These are phyloP conservation scores for Aricia agestis DNA, from an alignment of 1,140 invertebrate species.

Conservation along the genomic window DNA sequence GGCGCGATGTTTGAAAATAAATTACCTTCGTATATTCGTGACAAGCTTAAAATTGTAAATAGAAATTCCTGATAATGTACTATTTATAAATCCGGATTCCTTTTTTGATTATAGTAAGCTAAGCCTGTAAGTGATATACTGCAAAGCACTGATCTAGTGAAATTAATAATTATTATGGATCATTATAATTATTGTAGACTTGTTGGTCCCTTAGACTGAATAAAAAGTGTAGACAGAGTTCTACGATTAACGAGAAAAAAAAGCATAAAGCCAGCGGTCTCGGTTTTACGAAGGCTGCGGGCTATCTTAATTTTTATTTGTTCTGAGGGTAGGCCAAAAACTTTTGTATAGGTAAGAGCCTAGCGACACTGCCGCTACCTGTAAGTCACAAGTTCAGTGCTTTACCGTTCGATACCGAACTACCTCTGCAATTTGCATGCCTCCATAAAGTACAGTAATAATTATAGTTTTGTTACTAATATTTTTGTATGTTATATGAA, in stretches of 20 bases:
- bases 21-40: conserved; percentile 38
- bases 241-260: too few species aligned
- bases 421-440: conserved; percentile 64
- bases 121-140: conserved; percentile 44
- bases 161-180: background rate
- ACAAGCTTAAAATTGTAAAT: conserved; percentile 63
- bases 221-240: too few species aligned
- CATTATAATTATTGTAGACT: too few species aligned
- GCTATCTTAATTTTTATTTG: conserved; percentile 3
- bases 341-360: too few species aligned
- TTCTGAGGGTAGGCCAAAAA: too few species aligned
- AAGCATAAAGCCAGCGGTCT: too few species aligned
- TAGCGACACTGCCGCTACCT: background rate
- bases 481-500: conserved; percentile 65
- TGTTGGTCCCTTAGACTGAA: too few species aligned
- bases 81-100: conserved; percentile 39
- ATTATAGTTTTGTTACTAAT: conserved; percentile 62
- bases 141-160: conserved; percentile 28
- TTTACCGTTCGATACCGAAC: conserved; percentile 56
- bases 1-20: conserved; percentile 17
- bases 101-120: conserved; percentile 41
- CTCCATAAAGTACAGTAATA: conserved; percentile 64
- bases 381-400: conserved; percentile 24
- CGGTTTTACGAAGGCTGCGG: too few species aligned
- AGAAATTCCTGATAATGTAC: conserved; percentile 47